Conservation (phyloP, 2,113 vertebrate species). For the Cyanistes caeruleus region DNA sequence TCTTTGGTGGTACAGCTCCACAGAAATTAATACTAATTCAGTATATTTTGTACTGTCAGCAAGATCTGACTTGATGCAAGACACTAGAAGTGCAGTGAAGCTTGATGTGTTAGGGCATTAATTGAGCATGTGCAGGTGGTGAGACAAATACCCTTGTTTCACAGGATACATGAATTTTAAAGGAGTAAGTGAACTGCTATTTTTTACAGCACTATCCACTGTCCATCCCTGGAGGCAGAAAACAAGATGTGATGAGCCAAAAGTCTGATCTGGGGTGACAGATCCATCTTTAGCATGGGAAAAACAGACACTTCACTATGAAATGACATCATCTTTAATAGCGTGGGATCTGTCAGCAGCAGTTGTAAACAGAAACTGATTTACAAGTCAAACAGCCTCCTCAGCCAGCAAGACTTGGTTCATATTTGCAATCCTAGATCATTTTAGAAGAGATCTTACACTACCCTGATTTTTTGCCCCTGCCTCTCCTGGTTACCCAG, state of each 20-base stretch:
- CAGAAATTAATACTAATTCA: slow-evolving; percentile 3
- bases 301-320: slow-evolving; percentile 32
- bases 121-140: background rate
- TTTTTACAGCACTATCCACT: background rate
- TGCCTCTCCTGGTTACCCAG: background rate
- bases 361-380: slow-evolving; percentile 41
- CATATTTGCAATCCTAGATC: background rate
- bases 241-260: slow-evolving; percentile 23
- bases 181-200: background rate
- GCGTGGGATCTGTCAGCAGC: slow-evolving; percentile 17
- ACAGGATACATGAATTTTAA: background rate
- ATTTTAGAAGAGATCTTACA: background rate
- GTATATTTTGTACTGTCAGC: background rate
- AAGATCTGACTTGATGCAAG: background rate
- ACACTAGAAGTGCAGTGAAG: background rate
- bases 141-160: background rate
- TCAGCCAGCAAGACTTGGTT: background rate
- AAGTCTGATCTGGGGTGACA: slow-evolving; percentile 22
- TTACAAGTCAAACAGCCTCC: slow-evolving; percentile 19
- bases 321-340: slow-evolving; percentile 51
- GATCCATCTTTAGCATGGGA: slow-evolving; percentile 32
- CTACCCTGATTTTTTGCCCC: background rate
- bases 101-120: background rate
- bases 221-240: slow-evolving; percentile 27
- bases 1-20: background rate